Evolutionary conservation across 2,888 invertebrate species (phyloP).

Genomic region (Ernsta delagoae): DNA sequence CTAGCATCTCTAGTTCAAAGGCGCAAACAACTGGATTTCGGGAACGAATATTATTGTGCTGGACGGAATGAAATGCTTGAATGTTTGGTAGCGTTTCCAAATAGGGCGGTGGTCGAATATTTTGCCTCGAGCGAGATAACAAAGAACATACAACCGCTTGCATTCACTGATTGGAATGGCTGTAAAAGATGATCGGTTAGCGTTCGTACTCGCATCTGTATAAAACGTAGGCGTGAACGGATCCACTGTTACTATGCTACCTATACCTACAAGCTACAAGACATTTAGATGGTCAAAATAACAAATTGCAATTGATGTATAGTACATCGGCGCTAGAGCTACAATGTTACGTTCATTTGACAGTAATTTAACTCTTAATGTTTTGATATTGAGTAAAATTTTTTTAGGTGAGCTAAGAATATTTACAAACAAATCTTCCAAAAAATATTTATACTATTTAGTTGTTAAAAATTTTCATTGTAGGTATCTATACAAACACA

Average conservation of each 20-base stretch:
- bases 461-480: too few species aligned
- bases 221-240: slow-evolving; percentile 17
- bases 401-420: too few species aligned
- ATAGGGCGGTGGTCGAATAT: slow-evolving; percentile 11
- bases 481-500: too few species aligned
- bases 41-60: slow-evolving; percentile 12
- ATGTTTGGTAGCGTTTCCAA: slow-evolving; percentile 15
- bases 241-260: too few species aligned
- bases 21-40: slow-evolving; percentile 16
- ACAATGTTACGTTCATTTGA: neutral
- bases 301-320: slow-evolving; percentile 13
- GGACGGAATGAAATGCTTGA: slow-evolving; percentile 5
- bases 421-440: too few species aligned
- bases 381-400: too few species aligned
- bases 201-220: slow-evolving; percentile 7
- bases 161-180: slow-evolving; percentile 27
- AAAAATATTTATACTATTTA: too few species aligned
- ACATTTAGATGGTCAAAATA: neutral
- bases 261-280: neutral
- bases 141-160: slow-evolving; percentile 26
- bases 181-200: slow-evolving; percentile 33
- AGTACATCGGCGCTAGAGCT: neutral
- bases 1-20: slow-evolving; percentile 9
- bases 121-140: slow-evolving; percentile 8
- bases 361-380: neutral